These are phyloP conservation scores for Chirona hameri DNA, from an alignment of 2,888 invertebrate species.

Conservation along the genomic window DNA sequence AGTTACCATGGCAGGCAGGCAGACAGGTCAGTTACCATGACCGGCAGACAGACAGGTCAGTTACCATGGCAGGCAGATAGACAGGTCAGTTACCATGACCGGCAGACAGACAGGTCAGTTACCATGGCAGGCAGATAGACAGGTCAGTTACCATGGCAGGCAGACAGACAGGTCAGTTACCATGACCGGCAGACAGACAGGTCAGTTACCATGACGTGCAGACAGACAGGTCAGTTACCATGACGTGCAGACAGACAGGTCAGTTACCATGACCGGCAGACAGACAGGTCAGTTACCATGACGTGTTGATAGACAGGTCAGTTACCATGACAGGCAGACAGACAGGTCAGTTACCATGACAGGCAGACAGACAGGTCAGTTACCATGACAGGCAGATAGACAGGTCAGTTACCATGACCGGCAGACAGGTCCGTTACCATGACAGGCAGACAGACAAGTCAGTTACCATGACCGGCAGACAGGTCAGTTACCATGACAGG, in stretches of 20 bases:
- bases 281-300: conserved; percentile 45
- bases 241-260: background rate
- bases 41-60: background rate
- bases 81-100: conserved; percentile 47
- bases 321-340: conserved; percentile 48
- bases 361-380: background rate
- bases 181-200: background rate
- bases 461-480: conserved; percentile 46
- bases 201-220: conserved; percentile 48
- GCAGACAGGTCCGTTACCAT: conserved; percentile 45
- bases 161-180: conserved; percentile 45
- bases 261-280: conserved; percentile 48
- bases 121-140: conserved; percentile 48
- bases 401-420: conserved; percentile 46
- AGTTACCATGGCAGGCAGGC: conserved; percentile 48
- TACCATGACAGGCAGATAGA: conserved; percentile 48
- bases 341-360: conserved; percentile 47
- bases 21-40: conserved; percentile 46
- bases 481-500: conserved; percentile 48
- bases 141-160: conserved; percentile 48
- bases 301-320: background rate
- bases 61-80: conserved; percentile 48
- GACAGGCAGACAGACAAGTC: background rate
- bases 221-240: conserved; percentile 45
- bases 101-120: background rate